These are phyloP conservation scores for Meloidogyne exigua DNA, from an alignment of 1,140 invertebrate genomes.

Conservation along the genomic window DNA sequence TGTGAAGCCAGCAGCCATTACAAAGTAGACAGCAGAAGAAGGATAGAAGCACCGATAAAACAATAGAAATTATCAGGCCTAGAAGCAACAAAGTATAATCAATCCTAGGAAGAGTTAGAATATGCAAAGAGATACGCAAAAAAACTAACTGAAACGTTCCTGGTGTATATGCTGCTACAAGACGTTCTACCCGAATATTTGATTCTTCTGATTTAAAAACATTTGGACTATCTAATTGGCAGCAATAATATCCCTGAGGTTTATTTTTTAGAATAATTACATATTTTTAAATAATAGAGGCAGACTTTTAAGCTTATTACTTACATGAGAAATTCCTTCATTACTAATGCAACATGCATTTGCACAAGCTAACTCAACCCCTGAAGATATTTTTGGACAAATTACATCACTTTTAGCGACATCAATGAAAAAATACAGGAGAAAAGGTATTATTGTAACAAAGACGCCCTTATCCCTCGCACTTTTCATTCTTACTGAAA, in stretches of 20 bases:
- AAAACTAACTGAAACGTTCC: constrained; percentile 37
- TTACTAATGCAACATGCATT: constrained; percentile 32
- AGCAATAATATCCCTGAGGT: constrained; percentile 39
- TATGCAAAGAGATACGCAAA: background rate
- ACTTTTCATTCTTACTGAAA: background rate
- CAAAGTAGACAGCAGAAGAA: constrained; percentile 37
- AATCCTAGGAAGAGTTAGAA: constrained; percentile 28
- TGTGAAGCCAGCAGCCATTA: constrained; percentile 48
- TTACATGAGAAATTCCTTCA: constrained; percentile 32
- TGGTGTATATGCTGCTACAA: constrained; percentile 27
- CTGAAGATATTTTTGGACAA: constrained; percentile 22
- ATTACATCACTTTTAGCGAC: background rate
- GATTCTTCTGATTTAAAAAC: background rate
- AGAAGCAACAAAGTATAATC: constrained; percentile 41
- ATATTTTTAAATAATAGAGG: background rate
- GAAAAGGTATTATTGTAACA: background rate
- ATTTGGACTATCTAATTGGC: constrained; percentile 24
- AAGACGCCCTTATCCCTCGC: background rate
- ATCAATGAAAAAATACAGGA: background rate
- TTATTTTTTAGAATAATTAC: background rate
- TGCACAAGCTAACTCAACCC: constrained; percentile 29
- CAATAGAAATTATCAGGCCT: constrained; percentile 45
- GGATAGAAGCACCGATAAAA: constrained; percentile 41
- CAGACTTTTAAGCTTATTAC: background rate
- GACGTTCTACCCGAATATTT: constrained; percentile 23